Base-by-base conservation (phyloP, 1,140 invertebrate genomes). In the Drosophila orena region DNA sequence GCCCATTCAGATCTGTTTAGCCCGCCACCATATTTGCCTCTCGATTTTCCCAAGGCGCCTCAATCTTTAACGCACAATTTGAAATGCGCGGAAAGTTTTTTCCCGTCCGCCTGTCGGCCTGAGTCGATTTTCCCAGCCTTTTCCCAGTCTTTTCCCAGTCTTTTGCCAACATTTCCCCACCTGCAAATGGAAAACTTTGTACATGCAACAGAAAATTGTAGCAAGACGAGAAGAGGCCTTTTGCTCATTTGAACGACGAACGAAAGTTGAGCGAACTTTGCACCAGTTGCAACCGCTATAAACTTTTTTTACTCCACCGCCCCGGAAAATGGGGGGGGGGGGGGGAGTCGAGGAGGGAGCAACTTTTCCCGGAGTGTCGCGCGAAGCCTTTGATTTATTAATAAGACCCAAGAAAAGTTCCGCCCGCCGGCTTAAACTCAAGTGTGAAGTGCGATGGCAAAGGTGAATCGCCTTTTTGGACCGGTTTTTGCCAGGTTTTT, bases 11-110 rank as follows among this genome's bases (percentile, higher is more conserved):
- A 70, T 56, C 66, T 34, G 47, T 50, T 50, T 49, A 27, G 24
- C 24, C 24, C 24, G 4, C 15, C 38, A 2, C 8, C 5, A 17
- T 2, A 34, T 37, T 37, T 38, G 3, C 52, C 53, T 7, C 10
- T 14, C 37, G 37, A 38, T 38, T 35, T 42, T 35, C 10, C 40
- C 58, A n/a, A 54, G 59, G 60, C 49, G 55, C 50, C 78, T 81
- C 81, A 71, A 86, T 86, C 84, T 81, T 70, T 75, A 86, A 86
- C 81, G 81, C 81, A 86, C 81, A 86, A 86, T 86, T 86, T 88
- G 83, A 88, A 88, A 70, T 79, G 72, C 61, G 69, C 64, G 81
- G 57, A 69, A 80, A 77, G 55, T 80, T 85, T 55, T 55, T 49
- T 42, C 34, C 44, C 61, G 70, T 62, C 75, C 65, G 74, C 75